Evolutionary conservation across 1,140 invertebrate species (phyloP).

Genomic region (Cherax quadricarinatus): DNA sequence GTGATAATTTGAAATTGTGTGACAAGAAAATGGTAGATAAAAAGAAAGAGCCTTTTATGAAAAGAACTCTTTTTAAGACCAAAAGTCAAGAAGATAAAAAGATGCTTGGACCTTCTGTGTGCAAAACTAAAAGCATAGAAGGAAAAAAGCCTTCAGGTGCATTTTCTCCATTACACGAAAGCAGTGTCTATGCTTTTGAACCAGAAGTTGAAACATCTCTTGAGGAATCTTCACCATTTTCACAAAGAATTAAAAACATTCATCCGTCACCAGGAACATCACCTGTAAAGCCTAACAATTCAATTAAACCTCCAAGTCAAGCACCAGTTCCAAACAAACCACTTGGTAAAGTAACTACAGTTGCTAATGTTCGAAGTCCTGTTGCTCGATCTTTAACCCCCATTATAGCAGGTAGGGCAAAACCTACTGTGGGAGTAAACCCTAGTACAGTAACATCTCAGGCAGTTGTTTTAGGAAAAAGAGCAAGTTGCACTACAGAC

Average conservation of each 20-base stretch:
- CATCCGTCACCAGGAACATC: constrained; percentile 60
- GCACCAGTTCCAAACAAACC: neutral
- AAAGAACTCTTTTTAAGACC: constrained; percentile 79
- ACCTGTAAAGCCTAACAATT: constrained; percentile 46
- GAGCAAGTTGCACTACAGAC: neutral
- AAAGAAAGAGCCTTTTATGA: constrained; percentile 79
- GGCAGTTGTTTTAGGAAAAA: constrained; percentile 3
- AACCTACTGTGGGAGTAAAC: neutral
- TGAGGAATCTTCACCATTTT: constrained; percentile 74
- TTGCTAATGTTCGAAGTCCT: constrained; percentile 1
- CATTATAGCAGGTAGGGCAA: constrained; percentile 34
- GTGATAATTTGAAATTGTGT: constrained; percentile 19
- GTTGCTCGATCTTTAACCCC: constrained; percentile 42
- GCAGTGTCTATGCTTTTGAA: constrained; percentile 85
- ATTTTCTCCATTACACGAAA: constrained; percentile 84
- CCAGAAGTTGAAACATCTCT: constrained; percentile 79
- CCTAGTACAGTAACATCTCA: neutral
- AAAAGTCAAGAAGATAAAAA: constrained; percentile 78
- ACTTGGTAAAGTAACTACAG: neutral
- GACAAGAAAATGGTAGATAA: constrained; percentile 56
- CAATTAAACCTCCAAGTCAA: constrained; percentile 26
- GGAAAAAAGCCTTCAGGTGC: constrained; percentile 78
- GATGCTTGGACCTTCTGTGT: constrained; percentile 78
- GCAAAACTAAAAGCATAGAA: constrained; percentile 79
- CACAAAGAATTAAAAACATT: constrained; percentile 71